These are phyloP conservation scores for Aspidoscelis tigris DNA, from an alignment of 2,113 vertebrate species.

Conservation along the genomic window DNA sequence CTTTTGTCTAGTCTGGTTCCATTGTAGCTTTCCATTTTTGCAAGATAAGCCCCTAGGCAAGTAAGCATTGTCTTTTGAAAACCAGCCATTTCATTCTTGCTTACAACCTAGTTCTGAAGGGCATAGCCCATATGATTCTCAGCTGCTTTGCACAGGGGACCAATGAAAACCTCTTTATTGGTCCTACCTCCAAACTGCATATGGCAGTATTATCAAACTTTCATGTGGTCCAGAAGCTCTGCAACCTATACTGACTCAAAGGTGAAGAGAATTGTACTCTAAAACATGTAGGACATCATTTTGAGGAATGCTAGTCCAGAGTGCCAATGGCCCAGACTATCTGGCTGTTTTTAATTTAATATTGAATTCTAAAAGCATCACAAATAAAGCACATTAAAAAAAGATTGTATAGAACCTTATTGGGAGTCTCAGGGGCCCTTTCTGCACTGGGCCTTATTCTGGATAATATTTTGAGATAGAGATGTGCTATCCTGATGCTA, in stretches of 20 bases:
- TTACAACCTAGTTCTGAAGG: neutral
- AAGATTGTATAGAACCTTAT: neutral
- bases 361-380: constrained; percentile 3
- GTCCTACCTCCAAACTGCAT: too few species aligned
- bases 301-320: neutral
- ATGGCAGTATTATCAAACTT: too few species aligned
- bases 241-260: too few species aligned
- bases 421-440: neutral
- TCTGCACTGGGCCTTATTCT: too few species aligned
- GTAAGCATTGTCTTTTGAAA: too few species aligned
- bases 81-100: neutral
- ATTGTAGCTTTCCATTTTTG: neutral
- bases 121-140: neutral
- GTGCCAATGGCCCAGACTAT: neutral
- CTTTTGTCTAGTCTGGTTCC: neutral
- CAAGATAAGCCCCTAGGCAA: neutral
- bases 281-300: too few species aligned
- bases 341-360: neutral
- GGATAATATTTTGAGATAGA: too few species aligned
- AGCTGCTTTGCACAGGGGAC: neutral
- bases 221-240: too few species aligned
- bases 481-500: too few species aligned
- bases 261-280: too few species aligned
- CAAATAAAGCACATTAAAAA: neutral
- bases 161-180: neutral